Base-by-base conservation (phyloP, 2,113 vertebrate species). In the Aegotheles bennettii region DNA sequence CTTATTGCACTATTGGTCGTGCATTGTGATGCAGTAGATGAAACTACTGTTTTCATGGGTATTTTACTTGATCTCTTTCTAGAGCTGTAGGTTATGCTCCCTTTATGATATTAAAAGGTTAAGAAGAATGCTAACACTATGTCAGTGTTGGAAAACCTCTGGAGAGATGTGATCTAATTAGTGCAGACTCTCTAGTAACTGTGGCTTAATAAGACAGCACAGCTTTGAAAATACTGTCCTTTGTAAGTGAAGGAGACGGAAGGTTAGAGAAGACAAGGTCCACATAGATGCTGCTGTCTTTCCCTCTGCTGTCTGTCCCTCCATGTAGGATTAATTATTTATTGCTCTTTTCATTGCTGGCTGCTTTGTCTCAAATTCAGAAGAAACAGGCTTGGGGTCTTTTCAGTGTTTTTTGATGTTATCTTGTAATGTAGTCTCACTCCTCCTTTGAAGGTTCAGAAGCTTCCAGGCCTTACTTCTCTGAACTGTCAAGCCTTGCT, bases 231-330 rank as follows among this genome's bases (percentile, higher is more conserved):
- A 51, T 48, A 6, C n/a, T 57, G 15, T 77, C 71, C 71, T 89
- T 86, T 48, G 19, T 48, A 80, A 86, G 57, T 33, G 45, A 69
- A 64, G 17, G 73, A 61, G 18, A 36, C 29, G 33, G 43, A 74
- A 38, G 20, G 47, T 23, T 61, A 12, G 24, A 59, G 25, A 26
- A 67, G 65, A 64, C 19, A 36, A 87, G 35, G 43, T 24, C 51
- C 23, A 8, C 0, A 0, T 3, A 63, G n/a, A 29, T 45, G 5
- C 0, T 1, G 10, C 43, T 75, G 7, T 45, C 20, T 71, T 78
- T 70, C n/a, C 7, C 16, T 60, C 48, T 73, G 33, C 25, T 57
- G 14, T 47, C 45, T 91, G 12, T 19, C 19, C 11, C 29, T 80
- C 48, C 6, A 4, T 18, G 29, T 43, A 48, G 40, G 25, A 63